Conservation (phyloP, 2,888 invertebrate genomes). For the Micoletzkya japonica region DNA sequence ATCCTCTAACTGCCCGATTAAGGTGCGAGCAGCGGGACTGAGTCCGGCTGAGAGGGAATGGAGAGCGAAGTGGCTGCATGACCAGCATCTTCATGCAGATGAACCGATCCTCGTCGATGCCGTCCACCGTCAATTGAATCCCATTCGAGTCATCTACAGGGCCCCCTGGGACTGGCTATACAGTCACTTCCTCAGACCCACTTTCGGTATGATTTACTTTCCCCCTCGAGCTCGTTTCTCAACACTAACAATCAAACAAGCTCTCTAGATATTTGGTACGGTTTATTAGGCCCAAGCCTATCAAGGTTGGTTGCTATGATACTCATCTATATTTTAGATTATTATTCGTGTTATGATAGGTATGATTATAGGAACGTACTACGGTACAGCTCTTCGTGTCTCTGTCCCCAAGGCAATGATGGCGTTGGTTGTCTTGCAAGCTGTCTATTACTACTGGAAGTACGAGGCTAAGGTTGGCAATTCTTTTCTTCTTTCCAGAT, state of each 20-base stretch:
- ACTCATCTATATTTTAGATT: background rate
- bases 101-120: conserved; percentile 62
- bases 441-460: conserved; percentile 59
- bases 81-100: conserved; percentile 63
- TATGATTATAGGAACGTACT: conserved; percentile 51
- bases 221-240: too few species aligned
- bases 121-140: conserved; percentile 61
- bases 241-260: background rate
- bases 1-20: too few species aligned
- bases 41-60: conserved; percentile 61
- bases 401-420: conserved; percentile 57
- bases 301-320: background rate
- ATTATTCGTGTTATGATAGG: too few species aligned
- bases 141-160: conserved; percentile 58
- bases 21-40: conserved; percentile 54
- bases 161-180: conserved; percentile 62
- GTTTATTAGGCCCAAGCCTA: background rate
- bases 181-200: conserved; percentile 58
- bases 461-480: conserved; percentile 55
- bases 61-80: conserved; percentile 55
- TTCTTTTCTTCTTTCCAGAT: background rate
- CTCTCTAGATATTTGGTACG: background rate
- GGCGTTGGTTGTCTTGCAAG: conserved; percentile 44
- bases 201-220: conserved; percentile 46
- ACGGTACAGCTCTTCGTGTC: conserved; percentile 55